Percentiles rank a stretch among this genome's conserved stretches.
Evolutionary conservation across 2,888 invertebrate species (phyloP).

Genomic region (Lamellibrachia columna): DNA sequence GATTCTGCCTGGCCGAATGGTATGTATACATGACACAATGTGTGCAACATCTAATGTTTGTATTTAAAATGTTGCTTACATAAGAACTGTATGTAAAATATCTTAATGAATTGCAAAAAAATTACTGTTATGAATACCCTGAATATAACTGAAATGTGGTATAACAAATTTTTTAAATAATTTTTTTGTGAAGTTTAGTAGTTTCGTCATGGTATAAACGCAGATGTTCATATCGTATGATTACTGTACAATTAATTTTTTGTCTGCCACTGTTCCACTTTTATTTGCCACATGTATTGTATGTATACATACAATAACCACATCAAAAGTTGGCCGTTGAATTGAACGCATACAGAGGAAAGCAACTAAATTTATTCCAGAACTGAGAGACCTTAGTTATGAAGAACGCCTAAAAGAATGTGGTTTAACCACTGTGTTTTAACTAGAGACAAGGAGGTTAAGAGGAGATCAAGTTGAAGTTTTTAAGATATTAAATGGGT

Average conservation of each 20-base stretch:
- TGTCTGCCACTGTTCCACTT: neutral
- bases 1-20: neutral
- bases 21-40: neutral
- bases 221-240: neutral
- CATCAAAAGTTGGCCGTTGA: too few relatives aligned
- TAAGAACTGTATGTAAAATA: neutral
- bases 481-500: too few relatives aligned
- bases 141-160: neutral
- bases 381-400: too few relatives aligned
- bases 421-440: too few relatives aligned
- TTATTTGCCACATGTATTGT: too few relatives aligned
- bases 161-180: neutral
- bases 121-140: neutral
- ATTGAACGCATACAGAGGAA: too few relatives aligned
- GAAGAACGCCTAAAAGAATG: too few relatives aligned
- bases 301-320: too few relatives aligned
- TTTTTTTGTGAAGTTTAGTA: neutral
- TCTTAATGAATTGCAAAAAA: neutral
- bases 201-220: neutral
- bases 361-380: too few relatives aligned
- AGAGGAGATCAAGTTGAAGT: too few relatives aligned
- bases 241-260: neutral
- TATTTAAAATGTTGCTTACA: neutral
- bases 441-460: too few relatives aligned
- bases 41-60: neutral